Percentiles rank a stretch among this genome's conserved stretches.
phyloP scores from a whole-genome alignment of 1,140 invertebrate genomes.

The Aradophagus sp. region DNA sequence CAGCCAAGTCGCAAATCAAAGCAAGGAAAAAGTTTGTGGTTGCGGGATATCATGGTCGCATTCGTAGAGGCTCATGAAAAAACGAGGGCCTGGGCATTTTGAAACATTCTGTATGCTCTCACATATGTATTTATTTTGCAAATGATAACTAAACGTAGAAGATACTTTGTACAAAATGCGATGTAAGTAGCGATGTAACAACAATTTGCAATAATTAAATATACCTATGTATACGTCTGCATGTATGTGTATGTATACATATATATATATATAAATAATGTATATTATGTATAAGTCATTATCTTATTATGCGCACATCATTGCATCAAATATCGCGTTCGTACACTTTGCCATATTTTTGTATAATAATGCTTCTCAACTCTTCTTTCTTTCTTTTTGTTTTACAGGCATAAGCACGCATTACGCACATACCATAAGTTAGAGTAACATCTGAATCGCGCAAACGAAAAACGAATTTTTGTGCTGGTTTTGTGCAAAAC shows the following conservation, averaged over 20 bases:
- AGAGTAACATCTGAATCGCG: constrained; percentile 3
- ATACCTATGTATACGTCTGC: constrained; percentile 59
- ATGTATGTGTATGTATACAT: constrained; percentile 40
- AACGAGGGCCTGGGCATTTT: constrained; percentile 35
- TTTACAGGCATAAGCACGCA: constrained; percentile 15
- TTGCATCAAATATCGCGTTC: constrained; percentile 54
- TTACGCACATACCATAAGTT: neutral
- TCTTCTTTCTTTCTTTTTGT: constrained; percentile 42
- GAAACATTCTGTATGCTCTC: constrained; percentile 48
- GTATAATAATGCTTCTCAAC: no score
- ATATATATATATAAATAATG: constrained; percentile 56
- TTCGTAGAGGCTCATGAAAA: constrained; percentile 16
- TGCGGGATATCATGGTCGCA: no score
- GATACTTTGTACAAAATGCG: constrained; percentile 74
- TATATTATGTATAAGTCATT: constrained; percentile 66
- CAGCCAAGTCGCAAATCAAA: constrained; percentile 35
- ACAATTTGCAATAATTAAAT: constrained; percentile 73
- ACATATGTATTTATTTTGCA: constrained; percentile 62
- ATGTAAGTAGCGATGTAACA: constrained; percentile 74
- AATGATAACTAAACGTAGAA: constrained; percentile 69
- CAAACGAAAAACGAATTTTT: constrained; percentile 12
- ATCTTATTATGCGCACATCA: constrained; percentile 60
- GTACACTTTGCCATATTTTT: constrained; percentile 34
- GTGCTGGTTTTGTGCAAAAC: constrained; percentile 34
- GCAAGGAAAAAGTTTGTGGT: no score